A percentile compares a stretch with the other conserved stretches of the same genome.
These are phyloP conservation scores for Rhyacophila evoluta DNA, from an alignment of 2,888 invertebrate genomes.

Conservation along the genomic window DNA sequence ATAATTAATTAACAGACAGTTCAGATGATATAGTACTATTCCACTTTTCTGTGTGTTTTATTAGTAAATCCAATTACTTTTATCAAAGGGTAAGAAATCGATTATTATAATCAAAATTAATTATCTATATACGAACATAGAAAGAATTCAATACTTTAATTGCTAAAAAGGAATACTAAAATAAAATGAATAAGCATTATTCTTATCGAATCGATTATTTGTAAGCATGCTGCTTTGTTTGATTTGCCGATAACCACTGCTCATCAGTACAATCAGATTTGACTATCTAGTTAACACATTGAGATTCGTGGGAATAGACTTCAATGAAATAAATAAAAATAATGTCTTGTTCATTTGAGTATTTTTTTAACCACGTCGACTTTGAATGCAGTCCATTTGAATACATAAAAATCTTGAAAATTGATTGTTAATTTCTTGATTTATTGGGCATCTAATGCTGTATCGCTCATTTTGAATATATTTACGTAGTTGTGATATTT, in stretches of 20 bases:
- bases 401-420: too few species aligned
- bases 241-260: slow-evolving; percentile 1
- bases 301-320: too few species aligned
- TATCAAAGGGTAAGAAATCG: neutral
- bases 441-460: too few species aligned
- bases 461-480: too few species aligned
- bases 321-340: too few species aligned
- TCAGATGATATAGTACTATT: too few species aligned
- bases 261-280: neutral
- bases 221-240: slow-evolving; percentile 12
- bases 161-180: neutral
- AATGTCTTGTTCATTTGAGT: too few species aligned
- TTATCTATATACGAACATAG: neutral
- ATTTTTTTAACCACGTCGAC: too few species aligned
- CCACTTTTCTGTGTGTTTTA: neutral
- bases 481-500: too few species aligned
- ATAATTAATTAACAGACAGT: too few species aligned
- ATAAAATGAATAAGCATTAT: neutral
- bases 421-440: too few species aligned
- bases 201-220: slow-evolving; percentile 15
- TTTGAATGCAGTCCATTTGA: too few species aligned
- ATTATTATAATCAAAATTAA: neutral
- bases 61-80: neutral
- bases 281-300: neutral
- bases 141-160: neutral